Base-by-base conservation (phyloP, 1,140 invertebrate species). In the Xylocopa sonorina region DNA sequence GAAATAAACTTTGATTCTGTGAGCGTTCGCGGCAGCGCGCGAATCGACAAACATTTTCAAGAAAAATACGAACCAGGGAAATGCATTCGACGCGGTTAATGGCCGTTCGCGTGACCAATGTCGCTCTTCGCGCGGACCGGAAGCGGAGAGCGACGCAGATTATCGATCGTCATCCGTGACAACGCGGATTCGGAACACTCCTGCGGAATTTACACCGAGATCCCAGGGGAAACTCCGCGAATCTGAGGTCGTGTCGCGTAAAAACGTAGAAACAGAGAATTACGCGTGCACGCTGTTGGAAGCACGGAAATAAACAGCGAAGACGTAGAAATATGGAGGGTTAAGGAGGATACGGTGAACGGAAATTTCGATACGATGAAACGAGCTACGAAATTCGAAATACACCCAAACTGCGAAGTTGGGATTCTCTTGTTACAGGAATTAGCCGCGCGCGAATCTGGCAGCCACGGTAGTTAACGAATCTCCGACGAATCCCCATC, bases 361-460 rank as follows among this genome's bases (percentile, higher is more conserved):
- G 1, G 6, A 46, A 50, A 27, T 29, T 50, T 60, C 41, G 16
- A 55, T 38, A 38, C 21, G 66, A 55, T 16, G 68, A 32, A 72
- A 72, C 53, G 41, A 60, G 24, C 10, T 5, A 32, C 32, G 38
- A 38, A 9, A 57, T n/a, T 18, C n/a, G n/a, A n/a, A 27, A 34
- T 38, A n/a, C n/a, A n/a, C 24, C 14, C 32, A 7, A 41, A 18
- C 50, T 27, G 46, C 55, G 34, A 38, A 46, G 21, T 48, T 62
- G 21, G 9, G 46, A 14, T 51, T 74, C 57, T 50, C 71, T 38
- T 16, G 29, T 64, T 64, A 38, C 46, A 24, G 4, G n/a, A 75
- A 53, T 75, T 50, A 34, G 34, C 32, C 18, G 2, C 24, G 21
- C 14, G 7, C 24, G 10, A 53, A 51, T 43, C 27, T 41, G 9